A percentile compares a stretch with the other conserved stretches of the same genome.
Evolutionary conservation across 2,113 vertebrate genomes (phyloP).

Genomic region (human): GRCh38 chr9:126533001-126533500

Average conservation of each 20-base stretch:
- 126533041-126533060: not conserved
- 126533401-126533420: not conserved
- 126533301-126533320: not conserved
- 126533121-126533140: not conserved
- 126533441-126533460: not conserved
- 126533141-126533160: not conserved
- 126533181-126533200: not conserved
- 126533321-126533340: not conserved
- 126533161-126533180: not conserved
- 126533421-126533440: not conserved
- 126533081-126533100: not conserved
- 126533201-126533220: not conserved
- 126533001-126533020: too few species aligned
- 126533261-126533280: accelerated
- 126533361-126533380: not conserved
- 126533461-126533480: not conserved
- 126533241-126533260: not conserved
- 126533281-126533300: not conserved
- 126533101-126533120: not conserved
- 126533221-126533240: not conserved
- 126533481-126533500: not conserved
- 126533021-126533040: accelerated
- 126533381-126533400: not conserved
- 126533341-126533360: not conserved
- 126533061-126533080: not conserved